Evolutionary conservation across 2,888 invertebrate genomes (phyloP).

Genomic region (Plagiodera versicolora): DNA sequence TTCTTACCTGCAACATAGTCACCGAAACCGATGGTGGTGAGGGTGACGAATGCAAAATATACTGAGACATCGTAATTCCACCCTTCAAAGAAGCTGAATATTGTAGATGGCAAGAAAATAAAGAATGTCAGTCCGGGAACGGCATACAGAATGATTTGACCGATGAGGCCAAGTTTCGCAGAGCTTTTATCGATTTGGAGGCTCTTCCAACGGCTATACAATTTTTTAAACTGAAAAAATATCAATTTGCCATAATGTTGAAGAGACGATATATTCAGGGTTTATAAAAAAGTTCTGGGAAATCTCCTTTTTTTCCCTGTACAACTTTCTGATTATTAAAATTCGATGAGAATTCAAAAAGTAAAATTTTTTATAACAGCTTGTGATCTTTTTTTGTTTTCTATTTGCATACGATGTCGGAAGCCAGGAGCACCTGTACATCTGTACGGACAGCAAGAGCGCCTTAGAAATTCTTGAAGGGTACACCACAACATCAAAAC

Average conservation of each 20-base stretch:
- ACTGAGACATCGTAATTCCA: constrained; percentile 85
- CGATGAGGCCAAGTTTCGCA: constrained; percentile 70
- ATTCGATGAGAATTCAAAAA: too few relatives aligned
- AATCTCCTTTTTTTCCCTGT: too few relatives aligned
- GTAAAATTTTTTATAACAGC: too few relatives aligned
- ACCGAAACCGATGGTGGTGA: constrained; percentile 91
- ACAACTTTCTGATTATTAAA: too few relatives aligned
- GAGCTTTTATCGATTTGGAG: constrained; percentile 68
- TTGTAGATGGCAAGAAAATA: constrained; percentile 81
- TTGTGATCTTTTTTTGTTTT: too few relatives aligned
- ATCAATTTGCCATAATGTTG: constrained; percentile 5
- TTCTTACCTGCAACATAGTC: constrained; percentile 81
- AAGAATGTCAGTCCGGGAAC: constrained; percentile 88
- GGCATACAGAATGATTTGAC: constrained; percentile 81
- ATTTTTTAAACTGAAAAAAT: constrained; percentile 68
- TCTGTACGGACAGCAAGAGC: too few relatives aligned
- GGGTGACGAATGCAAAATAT: constrained; percentile 85
- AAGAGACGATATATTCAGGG: background rate
- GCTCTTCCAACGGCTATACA: constrained; percentile 80
- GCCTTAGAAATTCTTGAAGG: too few relatives aligned
- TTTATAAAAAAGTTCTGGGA: too few relatives aligned
- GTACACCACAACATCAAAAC: too few relatives aligned
- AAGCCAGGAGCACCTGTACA: too few relatives aligned
- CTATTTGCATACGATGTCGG: too few relatives aligned
- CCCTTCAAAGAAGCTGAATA: constrained; percentile 81